These are phyloP conservation scores for Microcebus lehilahytsara DNA, from an alignment of 2,113 vertebrate species.

Conservation along the genomic window DNA sequence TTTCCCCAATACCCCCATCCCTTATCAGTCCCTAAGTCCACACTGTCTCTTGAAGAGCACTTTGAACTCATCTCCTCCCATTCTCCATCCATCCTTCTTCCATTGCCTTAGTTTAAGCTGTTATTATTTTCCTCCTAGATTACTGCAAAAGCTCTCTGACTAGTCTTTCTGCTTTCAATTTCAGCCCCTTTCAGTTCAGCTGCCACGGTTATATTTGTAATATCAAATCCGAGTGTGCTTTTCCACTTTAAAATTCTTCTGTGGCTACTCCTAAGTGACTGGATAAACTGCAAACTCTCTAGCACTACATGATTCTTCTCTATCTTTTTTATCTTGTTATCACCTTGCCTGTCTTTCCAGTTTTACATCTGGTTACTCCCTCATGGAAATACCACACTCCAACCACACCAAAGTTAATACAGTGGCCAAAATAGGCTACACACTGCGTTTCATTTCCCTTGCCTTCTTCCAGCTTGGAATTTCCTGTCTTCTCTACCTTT, in stretches of 20 bases:
- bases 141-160: background rate
- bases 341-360: slow-evolving; percentile 57
- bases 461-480: background rate
- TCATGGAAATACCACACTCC: slow-evolving; percentile 30
- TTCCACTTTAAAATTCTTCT: slow-evolving; percentile 36
- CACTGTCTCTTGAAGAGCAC: background rate
- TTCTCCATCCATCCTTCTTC: background rate
- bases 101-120: background rate
- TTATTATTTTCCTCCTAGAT: background rate
- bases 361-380: slow-evolving; percentile 47
- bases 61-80: background rate
- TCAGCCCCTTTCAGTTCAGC: background rate
- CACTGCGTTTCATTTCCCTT: background rate
- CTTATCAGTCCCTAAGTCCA: background rate
- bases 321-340: slow-evolving; percentile 48
- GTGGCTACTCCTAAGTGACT: background rate
- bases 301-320: background rate
- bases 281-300: slow-evolving; percentile 38
- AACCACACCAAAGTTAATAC: background rate
- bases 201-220: background rate
- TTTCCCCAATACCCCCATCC: background rate
- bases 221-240: background rate
- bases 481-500: background rate
- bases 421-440: slow-evolving; percentile 17
- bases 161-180: background rate